Evolutionary conservation across 1,140 invertebrate species (phyloP).

Genomic region (Thaumetopoea pityocampa): DNA sequence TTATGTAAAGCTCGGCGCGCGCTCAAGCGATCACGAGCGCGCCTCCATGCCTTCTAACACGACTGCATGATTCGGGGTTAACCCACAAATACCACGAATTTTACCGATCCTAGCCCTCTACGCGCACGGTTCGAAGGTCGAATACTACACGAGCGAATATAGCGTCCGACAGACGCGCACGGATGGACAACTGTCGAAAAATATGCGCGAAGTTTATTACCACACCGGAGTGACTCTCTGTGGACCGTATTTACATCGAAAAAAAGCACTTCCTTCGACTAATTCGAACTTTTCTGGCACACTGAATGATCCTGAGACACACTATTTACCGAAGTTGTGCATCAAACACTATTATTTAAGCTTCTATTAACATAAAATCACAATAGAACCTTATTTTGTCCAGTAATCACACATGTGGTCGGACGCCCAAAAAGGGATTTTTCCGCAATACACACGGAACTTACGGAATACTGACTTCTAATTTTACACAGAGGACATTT

Average conservation of each 20-base stretch:
- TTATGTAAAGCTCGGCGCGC: conserved; percentile 72
- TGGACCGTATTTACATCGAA: conserved; percentile 73
- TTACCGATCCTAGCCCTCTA: conserved; percentile 36
- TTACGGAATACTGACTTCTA: conserved; percentile 73
- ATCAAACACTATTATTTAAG: conserved; percentile 42
- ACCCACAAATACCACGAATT: conserved; percentile 53
- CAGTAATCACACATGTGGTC: conserved; percentile 76
- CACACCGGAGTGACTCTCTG: conserved; percentile 69
- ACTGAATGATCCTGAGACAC: conserved; percentile 46
- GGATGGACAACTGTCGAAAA: conserved; percentile 10
- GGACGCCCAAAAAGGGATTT: conserved; percentile 77
- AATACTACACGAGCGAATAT: conserved; percentile 24
- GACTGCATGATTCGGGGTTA: conserved; percentile 61
- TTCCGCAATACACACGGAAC: conserved; percentile 74
- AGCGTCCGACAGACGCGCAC: conserved; percentile 12
- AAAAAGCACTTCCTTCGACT: conserved; percentile 67
- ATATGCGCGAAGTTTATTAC: conserved; percentile 54
- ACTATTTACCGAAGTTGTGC: conserved; percentile 45
- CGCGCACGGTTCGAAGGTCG: conserved; percentile 44
- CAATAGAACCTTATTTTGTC: conserved; percentile 71
- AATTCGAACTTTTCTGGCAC: conserved; percentile 55
- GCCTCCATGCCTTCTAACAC: conserved; percentile 66
- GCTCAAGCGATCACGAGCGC: conserved; percentile 72
- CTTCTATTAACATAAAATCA: conserved; percentile 55
- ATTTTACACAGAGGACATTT: conserved; percentile 63